A percentile compares a stretch with the other conserved stretches of the same genome.
These are phyloP conservation scores for Leptothorax acervorum DNA, from an alignment of 2,888 invertebrate genomes.

Conservation along the genomic window DNA sequence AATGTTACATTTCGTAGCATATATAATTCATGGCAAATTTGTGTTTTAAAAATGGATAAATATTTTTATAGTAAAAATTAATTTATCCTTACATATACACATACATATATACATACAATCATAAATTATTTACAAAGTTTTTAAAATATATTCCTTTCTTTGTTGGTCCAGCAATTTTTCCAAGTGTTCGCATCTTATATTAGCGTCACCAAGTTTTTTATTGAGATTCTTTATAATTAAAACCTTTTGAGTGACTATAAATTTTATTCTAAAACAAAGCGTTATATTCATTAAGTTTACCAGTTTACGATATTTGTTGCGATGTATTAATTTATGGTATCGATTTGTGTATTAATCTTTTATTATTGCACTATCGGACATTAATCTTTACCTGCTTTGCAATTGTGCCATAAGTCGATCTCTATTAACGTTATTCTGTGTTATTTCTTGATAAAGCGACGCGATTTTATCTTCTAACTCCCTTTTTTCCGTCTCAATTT, in stretches of 20 bases:
- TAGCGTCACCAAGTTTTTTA: constrained; percentile 90
- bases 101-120: background rate
- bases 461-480: constrained; percentile 87
- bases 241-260: constrained; percentile 93
- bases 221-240: constrained; percentile 91
- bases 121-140: constrained; percentile 77
- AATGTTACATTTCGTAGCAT: background rate
- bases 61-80: background rate
- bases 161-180: constrained; percentile 93
- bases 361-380: background rate
- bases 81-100: background rate
- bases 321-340: constrained; percentile 9
- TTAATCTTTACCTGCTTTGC: constrained; percentile 89
- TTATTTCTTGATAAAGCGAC: constrained; percentile 86
- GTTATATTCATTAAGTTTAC: background rate
- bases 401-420: constrained; percentile 93
- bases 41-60: background rate
- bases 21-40: background rate
- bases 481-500: constrained; percentile 89
- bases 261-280: constrained; percentile 89
- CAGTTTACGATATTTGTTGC: background rate
- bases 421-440: constrained; percentile 87
- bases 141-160: constrained; percentile 89
- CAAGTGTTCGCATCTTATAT: constrained; percentile 91
- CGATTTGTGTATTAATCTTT: background rate